Conservation (phyloP, 2,113 vertebrate species). For the Catharus minimus region DNA sequence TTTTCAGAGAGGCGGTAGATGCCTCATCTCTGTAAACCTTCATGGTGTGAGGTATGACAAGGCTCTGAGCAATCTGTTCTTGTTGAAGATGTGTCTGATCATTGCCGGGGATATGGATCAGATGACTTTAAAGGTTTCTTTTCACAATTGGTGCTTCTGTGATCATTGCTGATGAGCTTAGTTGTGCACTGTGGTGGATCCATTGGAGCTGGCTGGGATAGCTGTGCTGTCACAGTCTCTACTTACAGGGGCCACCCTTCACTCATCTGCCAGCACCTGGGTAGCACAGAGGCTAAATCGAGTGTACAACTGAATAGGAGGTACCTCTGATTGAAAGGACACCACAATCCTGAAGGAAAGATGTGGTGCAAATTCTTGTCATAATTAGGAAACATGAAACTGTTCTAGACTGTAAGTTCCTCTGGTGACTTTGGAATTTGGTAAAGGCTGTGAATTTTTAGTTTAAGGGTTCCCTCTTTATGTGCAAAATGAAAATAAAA, state of each 20-base stretch:
- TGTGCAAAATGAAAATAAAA: neutral
- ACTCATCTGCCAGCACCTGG: neutral
- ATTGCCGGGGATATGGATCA: neutral
- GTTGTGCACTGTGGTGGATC: neutral
- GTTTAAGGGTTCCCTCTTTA: neutral
- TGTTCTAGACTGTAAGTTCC: neutral
- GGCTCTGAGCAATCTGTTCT: neutral
- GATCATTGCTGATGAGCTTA: neutral
- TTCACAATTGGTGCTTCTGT: neutral
- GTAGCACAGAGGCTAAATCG: neutral
- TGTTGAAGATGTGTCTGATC: neutral
- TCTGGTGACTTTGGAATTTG: neutral
- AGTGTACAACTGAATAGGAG: neutral
- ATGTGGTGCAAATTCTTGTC: neutral
- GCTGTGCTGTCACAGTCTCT: neutral
- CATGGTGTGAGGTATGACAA: accelerated
- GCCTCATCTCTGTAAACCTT: neutral
- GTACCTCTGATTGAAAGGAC: neutral
- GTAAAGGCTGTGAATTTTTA: neutral
- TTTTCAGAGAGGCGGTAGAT: neutral
- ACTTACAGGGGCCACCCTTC: neutral
- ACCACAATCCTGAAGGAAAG: neutral
- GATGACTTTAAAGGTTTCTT: neutral
- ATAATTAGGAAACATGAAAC: neutral
- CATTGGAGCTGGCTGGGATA: accelerated